Evolutionary conservation across 2,113 vertebrate genomes (phyloP).

Genomic region (Silurus meridionalis): DNA sequence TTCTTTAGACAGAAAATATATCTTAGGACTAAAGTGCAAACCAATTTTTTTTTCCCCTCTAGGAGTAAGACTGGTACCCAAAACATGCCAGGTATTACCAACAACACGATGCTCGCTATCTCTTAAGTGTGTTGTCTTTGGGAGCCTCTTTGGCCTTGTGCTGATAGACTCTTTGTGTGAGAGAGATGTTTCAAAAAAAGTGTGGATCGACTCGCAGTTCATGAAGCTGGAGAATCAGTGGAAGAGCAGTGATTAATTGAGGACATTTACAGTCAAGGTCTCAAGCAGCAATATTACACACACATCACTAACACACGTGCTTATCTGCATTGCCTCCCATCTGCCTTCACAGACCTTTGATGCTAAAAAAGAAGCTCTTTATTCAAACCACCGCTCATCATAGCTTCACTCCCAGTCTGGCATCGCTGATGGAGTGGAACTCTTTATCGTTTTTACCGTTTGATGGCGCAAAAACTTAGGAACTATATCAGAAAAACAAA

Average conservation of each 20-base stretch:
- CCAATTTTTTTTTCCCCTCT: not conserved
- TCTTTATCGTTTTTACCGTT: not conserved
- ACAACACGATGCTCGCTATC: constrained; percentile 42
- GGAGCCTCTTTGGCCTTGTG: constrained; percentile 43
- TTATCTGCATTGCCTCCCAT: constrained; percentile 14
- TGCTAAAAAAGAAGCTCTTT: constrained; percentile 25
- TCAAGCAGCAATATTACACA: not conserved
- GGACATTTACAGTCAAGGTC: constrained; percentile 6
- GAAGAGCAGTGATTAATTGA: constrained; percentile 25
- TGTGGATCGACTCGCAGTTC: constrained; percentile 61
- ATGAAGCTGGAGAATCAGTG: constrained; percentile 33
- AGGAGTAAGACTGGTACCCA: constrained; percentile 4
- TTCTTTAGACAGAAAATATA: not conserved
- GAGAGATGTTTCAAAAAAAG: constrained; percentile 64
- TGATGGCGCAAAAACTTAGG: not conserved
- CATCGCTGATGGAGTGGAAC: constrained; percentile 6
- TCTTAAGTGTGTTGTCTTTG: constrained; percentile 60
- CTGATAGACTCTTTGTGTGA: constrained; percentile 55
- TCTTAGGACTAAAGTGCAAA: not conserved
- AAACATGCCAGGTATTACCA: constrained; percentile 51
- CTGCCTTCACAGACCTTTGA: constrained; percentile 16
- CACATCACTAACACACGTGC: not conserved
- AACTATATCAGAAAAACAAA: not conserved
- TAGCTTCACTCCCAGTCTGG: constrained; percentile 11
- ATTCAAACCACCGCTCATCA: constrained; percentile 1